Conservation (phyloP, 2,113 vertebrate species). For the Saimiri boliviensis region DNA sequence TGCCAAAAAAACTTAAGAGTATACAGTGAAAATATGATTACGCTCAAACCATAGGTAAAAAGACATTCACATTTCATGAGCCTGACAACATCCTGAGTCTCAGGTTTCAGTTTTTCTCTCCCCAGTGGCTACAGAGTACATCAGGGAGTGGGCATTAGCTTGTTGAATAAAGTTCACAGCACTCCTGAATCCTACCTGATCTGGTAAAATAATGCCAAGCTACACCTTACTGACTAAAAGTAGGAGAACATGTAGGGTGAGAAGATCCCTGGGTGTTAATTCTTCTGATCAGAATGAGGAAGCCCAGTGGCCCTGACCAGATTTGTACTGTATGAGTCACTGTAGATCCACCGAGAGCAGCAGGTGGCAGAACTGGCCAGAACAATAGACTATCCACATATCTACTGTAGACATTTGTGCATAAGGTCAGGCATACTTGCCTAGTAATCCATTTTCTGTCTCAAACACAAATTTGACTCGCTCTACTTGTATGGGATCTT, state of each 20-base stretch:
- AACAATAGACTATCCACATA: background rate
- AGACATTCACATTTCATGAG: background rate
- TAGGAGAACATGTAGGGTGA: fast-evolving
- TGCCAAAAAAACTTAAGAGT: background rate
- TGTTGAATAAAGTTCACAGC: background rate
- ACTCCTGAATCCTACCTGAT: background rate
- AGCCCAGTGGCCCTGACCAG: background rate
- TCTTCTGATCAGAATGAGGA: background rate
- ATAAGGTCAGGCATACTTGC: slow-evolving; percentile 81
- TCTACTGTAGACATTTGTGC: background rate
- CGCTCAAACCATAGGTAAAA: background rate
- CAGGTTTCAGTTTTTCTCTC: background rate
- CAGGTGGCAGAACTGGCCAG: background rate
- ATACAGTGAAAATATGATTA: background rate
- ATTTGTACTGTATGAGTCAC: background rate
- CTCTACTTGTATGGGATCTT: slow-evolving; percentile 95
- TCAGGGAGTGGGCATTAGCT: background rate
- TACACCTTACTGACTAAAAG: background rate
- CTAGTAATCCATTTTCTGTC: slow-evolving; percentile 97
- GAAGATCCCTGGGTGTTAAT: background rate
- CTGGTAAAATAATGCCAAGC: background rate
- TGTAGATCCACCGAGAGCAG: fast-evolving
- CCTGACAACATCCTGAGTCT: background rate
- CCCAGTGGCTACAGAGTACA: background rate
- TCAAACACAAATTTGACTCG: slow-evolving; percentile 98